Evolutionary conservation across 2,888 invertebrate genomes (phyloP).

Genomic region (Euzetes globulus): DNA sequence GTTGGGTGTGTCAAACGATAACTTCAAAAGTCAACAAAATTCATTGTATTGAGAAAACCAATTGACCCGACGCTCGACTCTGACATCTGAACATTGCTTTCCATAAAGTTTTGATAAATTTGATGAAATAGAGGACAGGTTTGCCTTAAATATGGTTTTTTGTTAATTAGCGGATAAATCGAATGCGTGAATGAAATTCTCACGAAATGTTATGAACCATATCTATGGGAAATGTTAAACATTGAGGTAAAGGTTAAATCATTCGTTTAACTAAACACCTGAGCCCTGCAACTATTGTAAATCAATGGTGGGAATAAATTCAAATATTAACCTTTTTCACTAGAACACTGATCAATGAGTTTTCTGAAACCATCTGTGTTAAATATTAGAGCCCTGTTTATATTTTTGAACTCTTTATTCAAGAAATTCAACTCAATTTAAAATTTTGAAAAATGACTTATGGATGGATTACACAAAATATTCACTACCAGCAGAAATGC

Average conservation of each 20-base stretch:
- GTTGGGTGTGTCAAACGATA: constrained; percentile 23
- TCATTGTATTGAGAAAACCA: constrained; percentile 16
- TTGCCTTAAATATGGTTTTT: not conserved
- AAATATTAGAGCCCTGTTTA: no score
- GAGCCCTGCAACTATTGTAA: not conserved
- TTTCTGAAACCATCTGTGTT: not conserved
- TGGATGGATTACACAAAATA: no score
- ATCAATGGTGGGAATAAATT: constrained; percentile 4
- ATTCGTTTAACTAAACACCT: not conserved
- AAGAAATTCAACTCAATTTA: no score
- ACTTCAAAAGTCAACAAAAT: constrained; percentile 27
- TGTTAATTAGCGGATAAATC: constrained; percentile 1
- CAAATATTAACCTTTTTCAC: not conserved
- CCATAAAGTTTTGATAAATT: not conserved
- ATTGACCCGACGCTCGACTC: constrained; percentile 8
- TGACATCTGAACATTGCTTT: not conserved
- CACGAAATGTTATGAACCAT: constrained; percentile 28
- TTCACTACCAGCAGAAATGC: no score
- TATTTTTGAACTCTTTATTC: no score
- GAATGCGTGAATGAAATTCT: constrained; percentile 12
- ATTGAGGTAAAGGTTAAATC: constrained; percentile 11
- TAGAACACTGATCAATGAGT: not conserved
- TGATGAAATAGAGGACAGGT: not conserved
- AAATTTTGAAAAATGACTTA: no score
- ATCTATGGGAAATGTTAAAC: constrained; percentile 13